Conservation (phyloP, 1,140 invertebrate species). For the Drosophila oshimai region DNA sequence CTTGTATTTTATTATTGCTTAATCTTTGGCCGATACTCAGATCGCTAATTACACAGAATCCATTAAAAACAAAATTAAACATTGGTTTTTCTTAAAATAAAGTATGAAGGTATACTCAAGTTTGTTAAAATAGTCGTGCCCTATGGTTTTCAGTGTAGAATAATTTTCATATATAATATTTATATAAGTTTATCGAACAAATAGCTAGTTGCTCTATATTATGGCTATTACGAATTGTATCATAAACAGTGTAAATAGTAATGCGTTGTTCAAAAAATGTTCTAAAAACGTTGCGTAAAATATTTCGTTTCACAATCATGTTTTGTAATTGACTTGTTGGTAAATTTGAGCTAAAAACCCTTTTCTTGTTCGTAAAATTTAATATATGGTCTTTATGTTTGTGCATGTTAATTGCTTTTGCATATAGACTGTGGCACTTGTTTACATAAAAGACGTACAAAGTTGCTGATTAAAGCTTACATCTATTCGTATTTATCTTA, state of each 20-base stretch:
- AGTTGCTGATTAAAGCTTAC: slow-evolving; percentile 8
- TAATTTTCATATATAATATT: slow-evolving; percentile 1
- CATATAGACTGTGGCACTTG: slow-evolving; percentile 66
- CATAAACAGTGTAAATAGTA: slow-evolving; percentile 48
- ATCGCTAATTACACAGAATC: slow-evolving; percentile 66
- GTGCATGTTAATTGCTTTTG: slow-evolving; percentile 30
- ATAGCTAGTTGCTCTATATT: slow-evolving; percentile 22
- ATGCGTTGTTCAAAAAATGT: slow-evolving; percentile 40
- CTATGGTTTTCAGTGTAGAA: neutral
- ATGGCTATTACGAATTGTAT: slow-evolving; percentile 44
- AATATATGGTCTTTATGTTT: slow-evolving; percentile 20
- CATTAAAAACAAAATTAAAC: slow-evolving; percentile 42
- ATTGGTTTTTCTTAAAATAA: slow-evolving; percentile 32
- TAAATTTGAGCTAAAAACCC: slow-evolving; percentile 41
- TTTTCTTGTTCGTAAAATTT: slow-evolving; percentile 5
- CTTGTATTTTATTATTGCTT: slow-evolving; percentile 70
- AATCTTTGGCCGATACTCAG: slow-evolving; percentile 77
- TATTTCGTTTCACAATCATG: slow-evolving; percentile 16
- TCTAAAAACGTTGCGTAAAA: slow-evolving; percentile 43
- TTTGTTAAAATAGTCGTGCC: slow-evolving; percentile 10
- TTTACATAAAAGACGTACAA: slow-evolving; percentile 62
- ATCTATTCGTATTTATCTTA: slow-evolving; percentile 1
- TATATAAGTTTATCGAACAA: slow-evolving; percentile 15
- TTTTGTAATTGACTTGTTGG: slow-evolving; percentile 52
- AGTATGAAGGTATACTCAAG: neutral